phyloP scores from a whole-genome alignment of 2,797 vertebrate species.

The Pseudochaenichthys georgianus region DNA sequence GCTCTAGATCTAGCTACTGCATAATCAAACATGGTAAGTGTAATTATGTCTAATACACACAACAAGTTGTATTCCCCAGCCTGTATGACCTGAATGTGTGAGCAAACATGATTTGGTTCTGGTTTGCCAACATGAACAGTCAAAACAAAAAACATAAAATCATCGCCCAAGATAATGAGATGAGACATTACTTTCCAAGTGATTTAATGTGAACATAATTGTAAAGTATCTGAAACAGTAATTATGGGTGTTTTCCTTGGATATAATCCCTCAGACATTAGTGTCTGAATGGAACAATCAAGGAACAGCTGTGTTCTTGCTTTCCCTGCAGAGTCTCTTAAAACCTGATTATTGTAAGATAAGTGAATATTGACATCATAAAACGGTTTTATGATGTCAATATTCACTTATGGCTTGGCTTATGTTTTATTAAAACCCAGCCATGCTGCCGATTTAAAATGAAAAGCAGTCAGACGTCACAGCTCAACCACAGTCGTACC shows the following conservation, averaged over 20 bases:
- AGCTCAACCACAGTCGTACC: conserved; percentile 69
- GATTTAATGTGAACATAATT: conserved; percentile 28
- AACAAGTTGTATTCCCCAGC: not conserved
- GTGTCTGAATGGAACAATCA: conserved; percentile 12
- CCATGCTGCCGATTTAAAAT: not conserved
- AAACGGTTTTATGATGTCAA: too few relatives aligned
- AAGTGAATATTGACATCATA: conserved; percentile 4
- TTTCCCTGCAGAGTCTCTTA: not conserved
- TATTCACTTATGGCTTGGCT: too few relatives aligned
- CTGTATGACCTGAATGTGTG: conserved; percentile 7
- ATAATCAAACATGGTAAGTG: not conserved
- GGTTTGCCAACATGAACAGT: conserved; percentile 12
- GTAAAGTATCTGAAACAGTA: not conserved
- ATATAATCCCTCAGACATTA: conserved; percentile 1
- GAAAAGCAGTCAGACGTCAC: not conserved
- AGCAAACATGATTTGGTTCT: not conserved
- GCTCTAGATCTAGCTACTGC: not conserved
- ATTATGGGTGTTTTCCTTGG: conserved; percentile 45
- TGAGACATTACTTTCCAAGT: not conserved
- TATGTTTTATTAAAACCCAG: too few relatives aligned
- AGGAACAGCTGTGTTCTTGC: conserved; percentile 3
- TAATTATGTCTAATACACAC: conserved; percentile 10
- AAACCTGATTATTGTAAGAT: conserved; percentile 9
- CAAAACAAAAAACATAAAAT: conserved; percentile 27
- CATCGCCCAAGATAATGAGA: conserved; percentile 32